Base-by-base conservation (phyloP, 2,113 vertebrate genomes). In the Apistogramma diplotaenia region DNA sequence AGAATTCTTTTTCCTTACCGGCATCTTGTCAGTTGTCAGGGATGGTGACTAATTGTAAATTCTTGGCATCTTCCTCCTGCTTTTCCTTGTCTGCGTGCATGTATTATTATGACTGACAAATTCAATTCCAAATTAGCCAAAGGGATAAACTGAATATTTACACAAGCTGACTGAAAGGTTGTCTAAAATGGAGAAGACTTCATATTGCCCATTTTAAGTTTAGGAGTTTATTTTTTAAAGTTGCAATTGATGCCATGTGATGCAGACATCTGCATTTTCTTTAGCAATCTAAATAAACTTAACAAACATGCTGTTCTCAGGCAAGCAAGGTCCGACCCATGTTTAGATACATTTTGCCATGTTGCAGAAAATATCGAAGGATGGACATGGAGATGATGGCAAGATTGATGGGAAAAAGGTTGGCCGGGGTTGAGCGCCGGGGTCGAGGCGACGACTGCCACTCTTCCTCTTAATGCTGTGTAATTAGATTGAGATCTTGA, bases 401-500 rank as follows among this genome's bases (percentile, higher is more conserved):
- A 62, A 93, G 94, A 95, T 94, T 95, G 95, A 95, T 94, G 94
- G 94, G 91, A 83, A 92, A 90, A 91, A 92, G 91, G 92, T 91
- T 87, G 87, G 84, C 88, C 76, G 43, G 75, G 93, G 94, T 93
- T 92, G 81, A 86, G 78, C 74, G 10, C 29, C 11, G 77, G 91
- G 93, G 94, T 93, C 86, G 81, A 90, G 89, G 85, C 89, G 84
- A 85, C 72, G 88, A 90, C 93, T 92, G 86, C 92, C 84, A 93
- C 90, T 93, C 93, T 93, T 86, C 90, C 85, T 82, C 90, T 94
- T 93, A 94, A 93, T 94, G 88, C 94, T 90, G 92, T 74, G 92
- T 95, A 95, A 96, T 95, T 96, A 95, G 93, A 95, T 94, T 94
- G 93, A 94, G 93, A 93, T 95, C 94, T 93, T 91, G 87, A 83